Evolutionary conservation across 2,888 invertebrate genomes (phyloP).

Genomic region (Luperina nickerlii): DNA sequence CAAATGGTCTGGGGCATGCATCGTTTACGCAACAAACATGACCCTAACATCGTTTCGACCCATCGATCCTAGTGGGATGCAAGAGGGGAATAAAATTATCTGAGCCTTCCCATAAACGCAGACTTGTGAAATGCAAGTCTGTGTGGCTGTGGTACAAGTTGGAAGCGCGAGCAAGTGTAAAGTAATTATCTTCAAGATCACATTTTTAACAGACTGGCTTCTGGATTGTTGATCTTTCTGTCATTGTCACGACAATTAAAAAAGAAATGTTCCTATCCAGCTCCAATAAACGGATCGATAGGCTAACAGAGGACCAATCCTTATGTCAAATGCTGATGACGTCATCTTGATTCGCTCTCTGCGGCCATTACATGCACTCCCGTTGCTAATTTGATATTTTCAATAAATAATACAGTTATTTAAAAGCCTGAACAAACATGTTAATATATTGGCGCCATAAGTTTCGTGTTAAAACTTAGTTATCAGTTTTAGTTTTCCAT

Average conservation of each 20-base stretch:
- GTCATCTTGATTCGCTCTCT: slow-evolving; percentile 63
- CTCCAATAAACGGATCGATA: not conserved
- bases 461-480: not conserved
- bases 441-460: not conserved
- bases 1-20: slow-evolving; percentile 82
- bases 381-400: slow-evolving; percentile 57
- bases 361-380: slow-evolving; percentile 66
- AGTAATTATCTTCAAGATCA: not conserved
- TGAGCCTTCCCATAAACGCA: slow-evolving; percentile 76
- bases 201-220: not conserved
- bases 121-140: slow-evolving; percentile 76
- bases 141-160: slow-evolving; percentile 67
- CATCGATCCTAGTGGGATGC: slow-evolving; percentile 73
- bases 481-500: not conserved
- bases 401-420: slow-evolving; percentile 49
- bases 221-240: not conserved
- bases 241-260: not conserved
- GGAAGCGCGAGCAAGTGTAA: slow-evolving; percentile 16
- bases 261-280: not conserved
- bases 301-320: slow-evolving; percentile 11
- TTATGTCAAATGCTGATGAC: slow-evolving; percentile 76
- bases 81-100: slow-evolving; percentile 88
- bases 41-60: slow-evolving; percentile 80
- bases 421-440: not conserved
- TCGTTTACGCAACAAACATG: slow-evolving; percentile 85